A percentile compares a stretch with the other conserved stretches of the same genome.
Conservation (phyloP, 2,113 vertebrate genomes). For the Fregetta grallaria region DNA sequence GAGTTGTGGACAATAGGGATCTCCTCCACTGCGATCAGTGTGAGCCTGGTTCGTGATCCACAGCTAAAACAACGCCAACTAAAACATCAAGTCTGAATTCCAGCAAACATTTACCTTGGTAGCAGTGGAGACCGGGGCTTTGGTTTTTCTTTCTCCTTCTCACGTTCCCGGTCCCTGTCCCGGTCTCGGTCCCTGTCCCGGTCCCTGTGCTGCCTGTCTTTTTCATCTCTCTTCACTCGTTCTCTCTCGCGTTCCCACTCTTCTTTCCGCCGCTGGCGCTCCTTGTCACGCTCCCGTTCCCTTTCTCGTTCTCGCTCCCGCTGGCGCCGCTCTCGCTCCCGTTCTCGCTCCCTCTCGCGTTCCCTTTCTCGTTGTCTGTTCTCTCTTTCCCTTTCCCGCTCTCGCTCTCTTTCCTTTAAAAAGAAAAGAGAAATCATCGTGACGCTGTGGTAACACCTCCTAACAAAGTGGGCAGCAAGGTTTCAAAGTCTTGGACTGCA, state of each 20-base stretch:
- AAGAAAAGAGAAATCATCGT: background rate
- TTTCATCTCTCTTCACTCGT: slow-evolving; percentile 78
- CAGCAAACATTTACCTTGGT: slow-evolving; percentile 74
- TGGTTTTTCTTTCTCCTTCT: slow-evolving; percentile 90
- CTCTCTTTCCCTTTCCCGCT: slow-evolving; percentile 86
- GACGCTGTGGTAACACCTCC: background rate
- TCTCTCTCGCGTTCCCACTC: slow-evolving; percentile 78
- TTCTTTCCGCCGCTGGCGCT: slow-evolving; percentile 85
- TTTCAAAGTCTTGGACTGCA: background rate
- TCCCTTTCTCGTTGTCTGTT: slow-evolving; percentile 86
- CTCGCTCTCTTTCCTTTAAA: slow-evolving; percentile 84
- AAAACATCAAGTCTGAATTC: fast-evolving
- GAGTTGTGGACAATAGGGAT: fast-evolving
- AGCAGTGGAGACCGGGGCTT: slow-evolving; percentile 88
- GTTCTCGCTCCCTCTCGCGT: slow-evolving; percentile 84
- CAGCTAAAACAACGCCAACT: background rate
- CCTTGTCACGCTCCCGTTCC: slow-evolving; percentile 91
- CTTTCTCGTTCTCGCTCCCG: slow-evolving; percentile 89
- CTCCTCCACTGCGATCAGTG: fast-evolving
- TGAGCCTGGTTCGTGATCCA: fast-evolving
- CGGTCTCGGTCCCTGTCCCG: slow-evolving; percentile 55
- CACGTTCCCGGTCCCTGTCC: slow-evolving; percentile 84
- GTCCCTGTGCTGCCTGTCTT: slow-evolving; percentile 76
- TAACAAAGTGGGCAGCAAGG: fast-evolving
- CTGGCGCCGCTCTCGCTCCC: slow-evolving; percentile 87